Conservation (phyloP, 2,888 invertebrate genomes). For the Hypomecis punctinalis region DNA sequence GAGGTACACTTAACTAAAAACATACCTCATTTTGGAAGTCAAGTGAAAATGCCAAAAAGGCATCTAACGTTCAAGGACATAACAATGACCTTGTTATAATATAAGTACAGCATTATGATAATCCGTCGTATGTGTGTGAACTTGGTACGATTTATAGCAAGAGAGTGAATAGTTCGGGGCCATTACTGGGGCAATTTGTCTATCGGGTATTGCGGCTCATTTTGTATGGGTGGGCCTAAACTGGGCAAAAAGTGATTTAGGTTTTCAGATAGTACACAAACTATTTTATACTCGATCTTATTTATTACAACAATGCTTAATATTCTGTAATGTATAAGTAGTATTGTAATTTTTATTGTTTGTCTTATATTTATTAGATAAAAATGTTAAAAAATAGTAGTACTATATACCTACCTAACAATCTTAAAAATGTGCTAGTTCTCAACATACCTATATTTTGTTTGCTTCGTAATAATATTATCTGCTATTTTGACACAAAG, state of each 20-base stretch:
- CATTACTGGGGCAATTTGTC: conserved; percentile 23
- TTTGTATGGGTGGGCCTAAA: not conserved
- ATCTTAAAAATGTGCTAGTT: no score
- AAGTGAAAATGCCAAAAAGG: no score
- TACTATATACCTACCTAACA: no score
- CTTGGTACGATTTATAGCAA: conserved; percentile 15
- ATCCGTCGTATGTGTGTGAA: conserved; percentile 16
- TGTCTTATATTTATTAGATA: no score
- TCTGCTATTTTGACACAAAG: no score
- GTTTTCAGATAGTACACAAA: not conserved
- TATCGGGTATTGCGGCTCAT: conserved; percentile 10
- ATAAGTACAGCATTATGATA: conserved; percentile 12
- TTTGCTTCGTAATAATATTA: no score
- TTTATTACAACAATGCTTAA: not conserved
- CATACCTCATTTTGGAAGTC: no score
- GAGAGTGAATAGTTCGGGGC: conserved; percentile 22
- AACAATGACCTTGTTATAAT: conserved; percentile 18
- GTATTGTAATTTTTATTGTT: no score
- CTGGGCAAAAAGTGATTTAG: conserved; percentile 15
- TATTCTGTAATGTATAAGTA: no score
- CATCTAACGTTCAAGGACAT: conserved; percentile 1
- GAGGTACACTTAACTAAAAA: no score
- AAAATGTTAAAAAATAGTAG: no score
- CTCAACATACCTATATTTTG: no score
- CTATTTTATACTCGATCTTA: not conserved